Percentiles rank a stretch among this genome's conserved stretches.
Conservation (phyloP, 2,797 vertebrate species). For the Taenioides sp. region DNA sequence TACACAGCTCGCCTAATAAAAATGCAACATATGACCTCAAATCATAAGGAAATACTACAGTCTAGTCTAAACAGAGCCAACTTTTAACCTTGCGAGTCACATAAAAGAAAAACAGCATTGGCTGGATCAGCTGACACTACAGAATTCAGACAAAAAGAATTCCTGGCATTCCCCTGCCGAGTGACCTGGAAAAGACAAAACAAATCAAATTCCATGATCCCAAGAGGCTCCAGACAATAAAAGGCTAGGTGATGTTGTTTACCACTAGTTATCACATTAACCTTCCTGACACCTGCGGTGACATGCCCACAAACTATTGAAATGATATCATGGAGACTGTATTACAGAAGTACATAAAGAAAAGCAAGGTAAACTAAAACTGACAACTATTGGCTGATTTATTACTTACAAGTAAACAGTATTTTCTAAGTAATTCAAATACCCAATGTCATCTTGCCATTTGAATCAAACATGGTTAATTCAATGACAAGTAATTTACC, state of each 20-base stretch:
- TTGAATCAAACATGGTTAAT: not conserved
- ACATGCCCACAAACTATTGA: conserved; percentile 15
- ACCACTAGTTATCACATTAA: conserved; percentile 23
- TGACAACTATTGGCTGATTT: not conserved
- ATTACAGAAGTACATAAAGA: not conserved
- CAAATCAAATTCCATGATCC: conserved; percentile 40
- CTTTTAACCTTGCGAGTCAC: conserved; percentile 27
- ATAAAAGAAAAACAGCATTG: conserved; percentile 38
- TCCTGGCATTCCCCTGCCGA: conserved; percentile 48
- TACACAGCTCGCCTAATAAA: not conserved
- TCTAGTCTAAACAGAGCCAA: conserved; percentile 37
- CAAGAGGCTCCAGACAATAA: conserved; percentile 34
- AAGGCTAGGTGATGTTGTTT: conserved; percentile 19
- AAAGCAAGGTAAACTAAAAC: not conserved
- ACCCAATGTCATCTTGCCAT: not conserved
- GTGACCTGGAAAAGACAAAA: conserved; percentile 56
- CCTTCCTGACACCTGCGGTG: conserved; percentile 25
- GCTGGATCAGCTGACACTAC: conserved; percentile 44
- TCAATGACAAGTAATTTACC: not conserved
- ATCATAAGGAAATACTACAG: conserved; percentile 9
- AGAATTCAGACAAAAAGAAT: conserved; percentile 59
- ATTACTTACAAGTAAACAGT: not conserved
- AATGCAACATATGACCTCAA: conserved; percentile 4
- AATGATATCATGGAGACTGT: conserved; percentile 15
- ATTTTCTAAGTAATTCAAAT: not conserved